Conservation (phyloP, 2,888 invertebrate genomes). For the Entomobrya proxima region DNA sequence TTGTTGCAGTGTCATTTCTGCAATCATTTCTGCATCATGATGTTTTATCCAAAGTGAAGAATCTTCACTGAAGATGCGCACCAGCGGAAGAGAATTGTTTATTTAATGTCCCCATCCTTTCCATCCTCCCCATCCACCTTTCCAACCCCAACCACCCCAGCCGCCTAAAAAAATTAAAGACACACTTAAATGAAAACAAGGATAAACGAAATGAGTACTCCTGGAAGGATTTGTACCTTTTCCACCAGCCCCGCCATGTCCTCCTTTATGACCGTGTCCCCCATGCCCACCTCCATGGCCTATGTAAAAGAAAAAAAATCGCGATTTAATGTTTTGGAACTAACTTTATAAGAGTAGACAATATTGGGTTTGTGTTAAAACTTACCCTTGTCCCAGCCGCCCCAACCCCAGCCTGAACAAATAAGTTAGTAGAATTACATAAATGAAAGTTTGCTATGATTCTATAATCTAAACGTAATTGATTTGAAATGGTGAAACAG, state of each 20-base stretch:
- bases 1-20: no score
- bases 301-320: not conserved
- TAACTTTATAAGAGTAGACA: no score
- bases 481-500: no score
- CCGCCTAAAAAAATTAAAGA: not conserved
- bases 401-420: constrained; percentile 11
- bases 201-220: not conserved
- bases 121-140: constrained; percentile 5
- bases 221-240: not conserved
- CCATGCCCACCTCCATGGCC: constrained; percentile 16
- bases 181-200: not conserved
- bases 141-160: not conserved
- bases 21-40: no score
- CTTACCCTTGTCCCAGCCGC: not conserved
- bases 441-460: no score
- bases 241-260: constrained; percentile 9
- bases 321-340: no score
- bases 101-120: not conserved
- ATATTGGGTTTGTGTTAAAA: no score
- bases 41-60: no score
- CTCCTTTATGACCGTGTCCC: constrained; percentile 24
- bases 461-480: not conserved
- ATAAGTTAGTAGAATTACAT: no score
- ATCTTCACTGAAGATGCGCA: no score
- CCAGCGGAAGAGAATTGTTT: not conserved